Conservation (phyloP, 2,113 vertebrate species). For the Columba janthina region DNA sequence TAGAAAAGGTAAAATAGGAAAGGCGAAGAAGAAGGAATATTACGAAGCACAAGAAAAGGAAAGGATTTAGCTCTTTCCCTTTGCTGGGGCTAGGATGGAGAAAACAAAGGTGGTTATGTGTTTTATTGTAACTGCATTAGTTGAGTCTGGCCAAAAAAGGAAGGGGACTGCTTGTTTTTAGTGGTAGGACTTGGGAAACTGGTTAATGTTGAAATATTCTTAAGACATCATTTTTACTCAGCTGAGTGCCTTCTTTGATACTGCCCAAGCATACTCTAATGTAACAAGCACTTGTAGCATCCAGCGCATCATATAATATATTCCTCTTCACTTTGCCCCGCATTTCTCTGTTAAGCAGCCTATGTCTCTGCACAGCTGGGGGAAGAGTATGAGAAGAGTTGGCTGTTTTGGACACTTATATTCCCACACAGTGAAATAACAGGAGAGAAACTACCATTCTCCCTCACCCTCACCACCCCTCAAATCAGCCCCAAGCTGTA, state of each 20-base stretch:
- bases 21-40: not conserved
- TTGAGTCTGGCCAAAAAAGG: not conserved
- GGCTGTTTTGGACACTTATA: not conserved
- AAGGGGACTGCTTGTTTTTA: not conserved
- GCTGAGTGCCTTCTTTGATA: not conserved
- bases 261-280: not conserved
- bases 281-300: not conserved
- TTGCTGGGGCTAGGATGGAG: not conserved
- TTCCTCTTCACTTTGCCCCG: not conserved
- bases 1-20: not conserved
- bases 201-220: not conserved
- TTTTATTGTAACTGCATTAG: not conserved
- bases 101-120: not conserved
- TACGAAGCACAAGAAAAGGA: not conserved
- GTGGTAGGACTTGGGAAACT: not conserved
- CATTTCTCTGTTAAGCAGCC: not conserved
- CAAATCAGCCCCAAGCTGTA: not conserved
- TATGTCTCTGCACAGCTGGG: not conserved
- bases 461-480: not conserved
- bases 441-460: not conserved
- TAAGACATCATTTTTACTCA: not conserved
- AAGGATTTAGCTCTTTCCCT: not conserved
- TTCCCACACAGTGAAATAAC: not conserved
- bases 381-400: not conserved
- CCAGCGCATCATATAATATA: fast-evolving